These are phyloP conservation scores for Tridacna gigas DNA, from an alignment of 2,888 invertebrate genomes.

Conservation along the genomic window DNA sequence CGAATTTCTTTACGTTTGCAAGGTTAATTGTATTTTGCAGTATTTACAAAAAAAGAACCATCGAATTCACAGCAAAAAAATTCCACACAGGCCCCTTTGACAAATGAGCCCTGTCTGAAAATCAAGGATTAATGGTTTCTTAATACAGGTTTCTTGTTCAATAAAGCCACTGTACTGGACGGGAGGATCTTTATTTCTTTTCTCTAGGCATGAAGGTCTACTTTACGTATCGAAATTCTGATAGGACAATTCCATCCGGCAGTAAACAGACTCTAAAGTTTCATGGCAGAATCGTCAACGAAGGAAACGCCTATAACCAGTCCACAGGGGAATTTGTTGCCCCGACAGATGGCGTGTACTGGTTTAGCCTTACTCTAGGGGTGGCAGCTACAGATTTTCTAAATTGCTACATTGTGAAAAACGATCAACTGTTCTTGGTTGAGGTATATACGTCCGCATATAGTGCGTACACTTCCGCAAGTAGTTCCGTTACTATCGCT, in stretches of 20 bases:
- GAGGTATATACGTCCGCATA: slow-evolving; percentile 38
- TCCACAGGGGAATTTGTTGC: slow-evolving; percentile 31
- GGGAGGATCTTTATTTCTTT: neutral
- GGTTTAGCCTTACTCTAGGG: slow-evolving; percentile 40
- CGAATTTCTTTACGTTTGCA: no score
- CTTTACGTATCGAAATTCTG: slow-evolving; percentile 23
- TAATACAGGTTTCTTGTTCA: no score
- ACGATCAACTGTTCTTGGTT: slow-evolving; percentile 18
- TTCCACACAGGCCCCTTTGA: no score
- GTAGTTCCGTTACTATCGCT: slow-evolving; percentile 25
- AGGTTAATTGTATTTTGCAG: no score
- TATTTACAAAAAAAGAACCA: no score
- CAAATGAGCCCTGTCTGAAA: no score
- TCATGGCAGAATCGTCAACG: slow-evolving; percentile 14
- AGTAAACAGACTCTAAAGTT: slow-evolving; percentile 24
- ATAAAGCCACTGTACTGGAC: no score
- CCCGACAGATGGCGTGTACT: slow-evolving; percentile 35
- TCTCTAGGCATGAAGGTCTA: slow-evolving; percentile 25
- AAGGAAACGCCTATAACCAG: slow-evolving; percentile 28
- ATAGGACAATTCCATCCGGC: neutral
- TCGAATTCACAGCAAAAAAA: no score
- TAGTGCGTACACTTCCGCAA: slow-evolving; percentile 33
- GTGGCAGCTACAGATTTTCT: slow-evolving; percentile 26
- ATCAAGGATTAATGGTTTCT: no score
- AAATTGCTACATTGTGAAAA: slow-evolving; percentile 46